Evolutionary conservation across 1,140 invertebrate genomes (phyloP), one percentile per base, ranked within the genome.

Genomic region (Cyclargus thomasi): DNA sequence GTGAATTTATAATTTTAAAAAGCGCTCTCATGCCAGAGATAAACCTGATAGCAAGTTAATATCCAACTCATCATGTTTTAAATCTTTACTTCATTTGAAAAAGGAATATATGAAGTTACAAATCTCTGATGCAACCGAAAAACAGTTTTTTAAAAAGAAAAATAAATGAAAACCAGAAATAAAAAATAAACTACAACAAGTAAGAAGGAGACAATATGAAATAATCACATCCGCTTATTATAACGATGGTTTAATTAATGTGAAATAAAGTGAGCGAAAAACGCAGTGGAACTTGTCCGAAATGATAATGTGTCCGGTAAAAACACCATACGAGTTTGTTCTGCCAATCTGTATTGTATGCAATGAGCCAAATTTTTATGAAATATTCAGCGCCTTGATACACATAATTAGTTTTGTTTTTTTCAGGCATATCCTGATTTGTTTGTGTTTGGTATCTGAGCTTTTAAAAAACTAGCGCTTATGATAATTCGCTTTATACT

Each of bases 291-390:
- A 59, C 55, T 59, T 59, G 55, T 20, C 20, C 55, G 10, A 59
- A 59, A 18, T 20, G 36, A 65, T 62, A 53, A 47, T 62, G 20
- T 14, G 29, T 7, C 17, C 63, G 23, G 63, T 64, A 53, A 65
- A 22, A 65, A 65, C 53, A 65, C 53, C 55, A 64, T 29, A 18
- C 22, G 36, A 29, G 18, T 62, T 62, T 35, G 53, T 20, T 35
- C 55, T 59, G 55, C 35, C 29, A 36, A 65, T 64, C 47, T 78
- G 74, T 80, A 77, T 79, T 82, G 78, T 74, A 76, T 73, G 68
- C 73, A 77, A 80, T 80, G 72, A 75, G 69, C 68, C 36, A 76
- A 76, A 74, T 74, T 75, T 78, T 77, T 74, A 81, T 76, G 62
- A 65, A 59, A 70, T 70, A 63, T 70, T 66, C 64, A 63, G 53